Conservation (phyloP, 1,140 invertebrate genomes). For the Stegodyphus dumicola region DNA sequence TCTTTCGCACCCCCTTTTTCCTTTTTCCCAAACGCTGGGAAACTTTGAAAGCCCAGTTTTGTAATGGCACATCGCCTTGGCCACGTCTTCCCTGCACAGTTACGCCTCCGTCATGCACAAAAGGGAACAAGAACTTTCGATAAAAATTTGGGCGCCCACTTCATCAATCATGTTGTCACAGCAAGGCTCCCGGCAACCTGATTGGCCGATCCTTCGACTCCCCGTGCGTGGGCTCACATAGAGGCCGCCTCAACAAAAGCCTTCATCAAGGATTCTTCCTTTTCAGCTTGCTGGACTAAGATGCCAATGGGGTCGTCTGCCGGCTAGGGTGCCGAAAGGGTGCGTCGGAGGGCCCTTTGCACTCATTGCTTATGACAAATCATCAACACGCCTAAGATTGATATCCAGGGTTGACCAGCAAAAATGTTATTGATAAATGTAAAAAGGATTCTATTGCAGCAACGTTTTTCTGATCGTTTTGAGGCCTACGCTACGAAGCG, state of each 20-base stretch:
- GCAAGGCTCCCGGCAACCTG: conserved; percentile 60
- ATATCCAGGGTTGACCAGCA: conserved; percentile 53
- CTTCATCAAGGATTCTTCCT: conserved; percentile 58
- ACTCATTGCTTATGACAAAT: conserved; percentile 56
- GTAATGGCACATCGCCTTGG: conserved; percentile 61
- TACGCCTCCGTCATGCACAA: conserved; percentile 60
- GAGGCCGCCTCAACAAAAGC: conserved; percentile 48
- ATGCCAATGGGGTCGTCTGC: conserved; percentile 29
- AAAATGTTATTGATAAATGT: conserved; percentile 55
- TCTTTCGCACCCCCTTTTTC: conserved; percentile 52
- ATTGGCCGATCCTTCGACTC: conserved; percentile 56
- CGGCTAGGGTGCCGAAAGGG: conserved; percentile 21
- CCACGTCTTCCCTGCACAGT: conserved; percentile 60
- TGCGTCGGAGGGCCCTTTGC: conserved; percentile 18
- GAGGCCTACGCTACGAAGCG: neutral
- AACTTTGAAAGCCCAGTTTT: conserved; percentile 61
- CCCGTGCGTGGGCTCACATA: conserved; percentile 54
- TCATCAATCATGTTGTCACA: conserved; percentile 62
- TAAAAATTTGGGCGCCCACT: conserved; percentile 62
- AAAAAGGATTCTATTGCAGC: conserved; percentile 32
- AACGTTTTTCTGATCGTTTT: no score
- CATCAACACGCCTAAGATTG: conserved; percentile 59
- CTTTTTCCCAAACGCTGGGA: conserved; percentile 44
- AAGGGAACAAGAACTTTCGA: conserved; percentile 62
- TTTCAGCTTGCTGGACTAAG: conserved; percentile 45